Conservation (phyloP, 2,797 vertebrate species). For the Cynodonichthys magdalenae region DNA sequence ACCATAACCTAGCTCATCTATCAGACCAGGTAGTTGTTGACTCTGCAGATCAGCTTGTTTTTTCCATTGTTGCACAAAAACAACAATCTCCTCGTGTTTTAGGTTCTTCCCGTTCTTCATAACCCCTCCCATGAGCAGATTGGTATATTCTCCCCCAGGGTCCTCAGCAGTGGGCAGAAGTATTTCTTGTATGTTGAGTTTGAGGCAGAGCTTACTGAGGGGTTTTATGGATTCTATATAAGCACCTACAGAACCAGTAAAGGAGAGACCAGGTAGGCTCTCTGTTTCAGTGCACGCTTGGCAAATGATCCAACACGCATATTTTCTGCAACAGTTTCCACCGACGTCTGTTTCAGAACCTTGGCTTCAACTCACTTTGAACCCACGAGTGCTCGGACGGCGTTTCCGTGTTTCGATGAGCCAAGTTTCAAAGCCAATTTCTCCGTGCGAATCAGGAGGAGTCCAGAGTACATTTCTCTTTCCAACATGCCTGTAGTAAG, state of each 20-base stretch:
- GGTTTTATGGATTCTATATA: slow-evolving; percentile 84
- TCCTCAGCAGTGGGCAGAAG: slow-evolving; percentile 76
- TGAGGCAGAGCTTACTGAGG: slow-evolving; percentile 74
- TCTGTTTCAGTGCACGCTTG: slow-evolving; percentile 2
- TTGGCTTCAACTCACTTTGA: slow-evolving; percentile 84
- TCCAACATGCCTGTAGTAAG: slow-evolving; percentile 86
- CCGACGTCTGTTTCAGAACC: slow-evolving; percentile 54
- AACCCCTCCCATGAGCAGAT: slow-evolving; percentile 84
- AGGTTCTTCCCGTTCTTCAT: slow-evolving; percentile 79
- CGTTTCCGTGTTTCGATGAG: slow-evolving; percentile 85
- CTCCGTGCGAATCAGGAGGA: slow-evolving; percentile 80
- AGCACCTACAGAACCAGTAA: slow-evolving; percentile 78
- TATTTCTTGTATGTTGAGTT: slow-evolving; percentile 82
- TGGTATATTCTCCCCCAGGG: slow-evolving; percentile 81
- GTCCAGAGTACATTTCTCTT: slow-evolving; percentile 70
- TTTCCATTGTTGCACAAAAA: not conserved
- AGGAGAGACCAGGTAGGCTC: slow-evolving; percentile 77
- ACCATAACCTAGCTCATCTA: slow-evolving; percentile 63
- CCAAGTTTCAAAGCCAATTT: slow-evolving; percentile 85
- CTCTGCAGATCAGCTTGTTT: not conserved
- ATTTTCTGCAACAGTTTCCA: not conserved
- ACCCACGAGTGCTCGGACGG: slow-evolving; percentile 79
- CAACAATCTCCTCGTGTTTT: slow-evolving; percentile 7
- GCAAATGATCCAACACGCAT: slow-evolving; percentile 1
- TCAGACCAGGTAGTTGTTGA: slow-evolving; percentile 68